Base-by-base conservation (phyloP, 2,797 vertebrate species). In the Trachops cirrhosus region DNA sequence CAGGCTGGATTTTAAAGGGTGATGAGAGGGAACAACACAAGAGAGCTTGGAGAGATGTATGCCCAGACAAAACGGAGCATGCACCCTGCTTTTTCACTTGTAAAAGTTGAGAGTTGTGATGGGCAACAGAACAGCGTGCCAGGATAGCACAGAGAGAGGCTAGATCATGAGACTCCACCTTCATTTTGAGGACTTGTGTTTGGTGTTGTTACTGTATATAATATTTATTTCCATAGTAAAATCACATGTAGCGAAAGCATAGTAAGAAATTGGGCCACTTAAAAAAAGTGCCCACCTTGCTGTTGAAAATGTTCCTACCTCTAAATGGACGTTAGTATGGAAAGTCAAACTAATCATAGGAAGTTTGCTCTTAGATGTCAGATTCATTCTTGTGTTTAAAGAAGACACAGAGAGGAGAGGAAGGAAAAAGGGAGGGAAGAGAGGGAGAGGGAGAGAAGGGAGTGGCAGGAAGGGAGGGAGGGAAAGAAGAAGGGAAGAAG, bases 201-300 rank as follows among this genome's bases (percentile, higher is more conserved):
- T 92, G 26, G 0, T 0, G 85, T 46, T 59, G 29, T 78, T 83
- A 79, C 10, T 50, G 71, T 73, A 15, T 62, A 21, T 19, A 34
- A 50, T n/a, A 86, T 67, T 88, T 80, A 88, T 80, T 73, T 46
- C 71, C n/a, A 37, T 0, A 80, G 44, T 62, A 95, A 88, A 96
- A 92, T 90, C 83, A 92, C 0, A 0, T 21, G 62, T 14, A 26
- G 0, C 39, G 54, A 80, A 96, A 91, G 87, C 52, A 19, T 12
- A 84, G 26, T 29, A 16, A 32, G 29, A 18, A 39, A 15, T 73
- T 94, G 90, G 88, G 94, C 94, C 96, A 96, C 73, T 96, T 97
- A 83, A 68, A 67, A 93, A 70, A 57, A 78, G 39, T 21, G 32
- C 32, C 48, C 26, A 0, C 5, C 67, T 12, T 70, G 9, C 34